Evolutionary conservation across 2,888 invertebrate genomes (phyloP), one percentile per base, ranked within the genome.

Genomic region (Arctia plantaginis): DNA sequence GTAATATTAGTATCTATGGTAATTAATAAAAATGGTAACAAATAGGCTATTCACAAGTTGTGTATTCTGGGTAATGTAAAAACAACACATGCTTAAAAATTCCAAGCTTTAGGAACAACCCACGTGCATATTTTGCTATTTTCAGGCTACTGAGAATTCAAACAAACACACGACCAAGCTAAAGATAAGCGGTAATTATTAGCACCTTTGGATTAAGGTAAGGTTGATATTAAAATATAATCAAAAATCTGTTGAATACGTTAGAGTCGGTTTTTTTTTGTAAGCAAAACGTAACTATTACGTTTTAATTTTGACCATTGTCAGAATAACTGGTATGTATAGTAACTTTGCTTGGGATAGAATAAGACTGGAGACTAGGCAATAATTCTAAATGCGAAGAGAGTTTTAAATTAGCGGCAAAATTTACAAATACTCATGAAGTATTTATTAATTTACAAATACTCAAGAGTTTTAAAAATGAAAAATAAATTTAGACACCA

Each of bases 1-100:
- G 83, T 35, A 66, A 80, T 78, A 76, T 80, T 72, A 74, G 76
- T 80, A 78, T 18, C 62, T 30, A 62, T 62, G 20, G 23, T 55
- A 55, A n/a, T 55, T 55, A 23, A 23, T 10, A 7, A 30, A 30
- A 18, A 18, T 71, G 74, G 74, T 78, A 76, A 74, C 39, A 39
- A 35, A 51, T 35, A 33, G 1, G 20, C 33, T 20, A 20, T 69
- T 51, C n/a, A 23, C 41, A n/a, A 41, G 13, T 23, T 33, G 77
- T 51, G 74, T 72, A 30, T 62, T 62, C 1, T 1, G 62, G 8
- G 30, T 8, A n/a, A n/a, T n/a, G n/a, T n/a, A 30, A 62, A 62
- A 59, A 30, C 18, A 62, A 62, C 62, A 62, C 62, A 62, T 62
- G 15, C 30, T 62, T 2, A 30, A 27, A 62, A 62, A 30, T 62